A percentile compares a stretch with the other conserved stretches of the same genome.
Conservation (phyloP, 2,797 vertebrate species). For the Melanitta fusca region DNA sequence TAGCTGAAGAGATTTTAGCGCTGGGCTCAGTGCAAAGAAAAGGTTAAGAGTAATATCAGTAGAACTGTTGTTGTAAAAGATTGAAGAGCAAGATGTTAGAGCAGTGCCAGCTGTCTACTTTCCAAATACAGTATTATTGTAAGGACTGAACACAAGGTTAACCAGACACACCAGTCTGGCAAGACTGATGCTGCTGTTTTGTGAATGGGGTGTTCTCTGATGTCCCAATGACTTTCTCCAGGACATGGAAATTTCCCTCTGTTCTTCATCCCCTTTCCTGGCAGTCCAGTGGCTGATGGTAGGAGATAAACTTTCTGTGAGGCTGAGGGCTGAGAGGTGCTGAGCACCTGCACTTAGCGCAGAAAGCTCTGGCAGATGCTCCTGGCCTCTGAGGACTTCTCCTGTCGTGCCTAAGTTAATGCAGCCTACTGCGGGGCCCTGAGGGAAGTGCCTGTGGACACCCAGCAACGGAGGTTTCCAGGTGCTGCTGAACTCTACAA, state of each 20-base stretch:
- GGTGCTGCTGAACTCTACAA: rapidly evolving
- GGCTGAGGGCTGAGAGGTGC: not conserved
- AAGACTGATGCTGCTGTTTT: slow-evolving; percentile 20
- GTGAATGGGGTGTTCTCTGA: slow-evolving; percentile 46
- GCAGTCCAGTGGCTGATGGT: not conserved
- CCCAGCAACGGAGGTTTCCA: rapidly evolving
- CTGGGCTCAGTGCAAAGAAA: not conserved
- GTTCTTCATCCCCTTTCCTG: not conserved
- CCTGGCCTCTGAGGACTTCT: not conserved
- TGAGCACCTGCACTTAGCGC: not conserved
- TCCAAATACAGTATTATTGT: slow-evolving; percentile 72
- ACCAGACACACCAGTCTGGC: slow-evolving; percentile 43
- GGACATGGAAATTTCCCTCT: not conserved
- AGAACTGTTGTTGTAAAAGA: slow-evolving; percentile 64
- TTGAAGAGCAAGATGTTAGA: slow-evolving; percentile 56
- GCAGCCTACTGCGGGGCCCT: not conserved
- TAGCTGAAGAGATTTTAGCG: not conserved
- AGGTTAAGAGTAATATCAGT: slow-evolving; percentile 41
- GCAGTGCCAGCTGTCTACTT: slow-evolving; percentile 77
- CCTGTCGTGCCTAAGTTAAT: not conserved
- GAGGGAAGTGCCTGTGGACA: not conserved
- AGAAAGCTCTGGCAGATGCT: not conserved
- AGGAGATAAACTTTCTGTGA: not conserved
- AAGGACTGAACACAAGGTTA: slow-evolving; percentile 75
- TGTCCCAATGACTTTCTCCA: slow-evolving; percentile 65